These are phyloP conservation scores for Engraulis encrasicolus DNA, from an alignment of 2,113 vertebrate genomes.

Conservation along the genomic window DNA sequence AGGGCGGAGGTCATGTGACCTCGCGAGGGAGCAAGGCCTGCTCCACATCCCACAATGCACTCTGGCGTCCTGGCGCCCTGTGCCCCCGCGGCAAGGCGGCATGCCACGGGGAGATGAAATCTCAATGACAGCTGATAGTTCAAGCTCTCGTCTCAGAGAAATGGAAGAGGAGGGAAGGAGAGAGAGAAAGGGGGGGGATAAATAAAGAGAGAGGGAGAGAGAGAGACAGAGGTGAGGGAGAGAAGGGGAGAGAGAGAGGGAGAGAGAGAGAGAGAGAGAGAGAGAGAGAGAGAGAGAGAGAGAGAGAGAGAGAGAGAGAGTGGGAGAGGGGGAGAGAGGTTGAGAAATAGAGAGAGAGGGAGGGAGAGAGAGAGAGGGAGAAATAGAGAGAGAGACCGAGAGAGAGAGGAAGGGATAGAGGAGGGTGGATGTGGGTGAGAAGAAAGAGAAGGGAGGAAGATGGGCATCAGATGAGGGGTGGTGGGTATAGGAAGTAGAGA, in stretches of 20 bases:
- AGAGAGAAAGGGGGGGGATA: neutral
- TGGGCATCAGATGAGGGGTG: too few relatives aligned
- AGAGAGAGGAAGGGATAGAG: too few relatives aligned
- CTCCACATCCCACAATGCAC: neutral
- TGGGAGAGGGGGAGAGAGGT: neutral
- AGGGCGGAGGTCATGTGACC: neutral
- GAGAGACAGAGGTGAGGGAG: neutral
- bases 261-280: neutral
- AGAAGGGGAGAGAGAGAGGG: neutral
- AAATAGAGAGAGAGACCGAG: neutral
- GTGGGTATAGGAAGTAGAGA: too few relatives aligned
- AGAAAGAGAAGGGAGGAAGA: neutral
- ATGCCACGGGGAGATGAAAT: constrained; percentile 59
- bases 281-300: neutral
- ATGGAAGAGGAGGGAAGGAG: constrained; percentile 4
- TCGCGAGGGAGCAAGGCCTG: neutral
- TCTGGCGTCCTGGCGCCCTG: neutral
- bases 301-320: neutral
- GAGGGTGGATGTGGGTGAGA: neutral
- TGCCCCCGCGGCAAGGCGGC: constrained; percentile 34
- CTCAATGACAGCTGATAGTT: constrained; percentile 59
- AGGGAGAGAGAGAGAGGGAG: constrained; percentile 27
- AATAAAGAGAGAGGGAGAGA: neutral
- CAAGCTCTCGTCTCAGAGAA: constrained; percentile 27
- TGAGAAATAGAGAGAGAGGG: constrained; percentile 23